These are phyloP conservation scores for Empidonax alnorum DNA, from an alignment of 2,113 vertebrate genomes.

Conservation along the genomic window DNA sequence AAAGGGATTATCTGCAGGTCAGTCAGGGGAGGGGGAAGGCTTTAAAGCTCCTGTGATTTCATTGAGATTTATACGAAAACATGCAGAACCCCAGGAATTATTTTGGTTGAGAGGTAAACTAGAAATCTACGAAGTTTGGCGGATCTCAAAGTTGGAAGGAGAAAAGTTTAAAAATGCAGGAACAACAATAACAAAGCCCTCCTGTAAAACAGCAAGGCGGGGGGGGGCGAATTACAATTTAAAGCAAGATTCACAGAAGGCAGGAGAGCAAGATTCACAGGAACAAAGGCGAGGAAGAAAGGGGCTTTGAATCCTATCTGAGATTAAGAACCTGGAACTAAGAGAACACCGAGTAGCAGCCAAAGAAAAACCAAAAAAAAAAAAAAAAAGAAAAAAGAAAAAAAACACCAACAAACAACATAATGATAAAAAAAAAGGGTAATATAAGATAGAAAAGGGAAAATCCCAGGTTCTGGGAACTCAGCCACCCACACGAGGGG, in stretches of 20 bases:
- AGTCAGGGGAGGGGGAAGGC: background rate
- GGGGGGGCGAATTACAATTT: background rate
- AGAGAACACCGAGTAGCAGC: background rate
- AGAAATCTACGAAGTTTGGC: background rate
- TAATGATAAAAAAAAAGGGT: background rate
- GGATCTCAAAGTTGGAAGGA: background rate
- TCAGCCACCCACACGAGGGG: background rate
- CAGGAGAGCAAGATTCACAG: background rate
- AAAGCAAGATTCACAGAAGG: background rate
- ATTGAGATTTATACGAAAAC: background rate
- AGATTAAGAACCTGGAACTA: background rate
- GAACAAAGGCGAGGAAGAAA: constrained; percentile 2
- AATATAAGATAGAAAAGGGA: background rate
- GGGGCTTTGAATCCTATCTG: background rate
- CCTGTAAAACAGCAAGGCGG: background rate
- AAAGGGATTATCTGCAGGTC: background rate
- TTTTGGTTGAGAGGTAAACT: background rate
- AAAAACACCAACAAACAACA: background rate
- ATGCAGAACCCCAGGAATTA: background rate
- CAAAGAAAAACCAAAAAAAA: background rate
- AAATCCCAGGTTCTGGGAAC: background rate
- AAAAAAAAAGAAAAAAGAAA: no score
- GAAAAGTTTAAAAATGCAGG: background rate
- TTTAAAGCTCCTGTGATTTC: background rate
- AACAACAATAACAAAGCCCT: background rate